Evolutionary conservation across 2,113 vertebrate genomes (phyloP), one percentile per base, ranked within the genome.

Genomic region (Marcusenius ussheri): DNA sequence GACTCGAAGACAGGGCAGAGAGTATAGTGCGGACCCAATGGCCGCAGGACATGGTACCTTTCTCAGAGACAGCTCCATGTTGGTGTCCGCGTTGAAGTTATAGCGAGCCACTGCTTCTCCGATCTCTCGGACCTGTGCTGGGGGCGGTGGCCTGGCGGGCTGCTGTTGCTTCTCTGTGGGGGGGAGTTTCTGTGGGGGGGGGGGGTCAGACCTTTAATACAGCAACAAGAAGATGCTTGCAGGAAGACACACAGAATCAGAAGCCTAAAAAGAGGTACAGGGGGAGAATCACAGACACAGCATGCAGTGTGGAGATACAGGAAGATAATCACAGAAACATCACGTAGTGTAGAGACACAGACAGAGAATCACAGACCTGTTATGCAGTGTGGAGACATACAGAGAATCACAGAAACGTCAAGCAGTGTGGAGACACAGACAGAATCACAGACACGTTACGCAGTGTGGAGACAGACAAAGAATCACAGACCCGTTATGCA

Each of bases 31-130:
- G 3, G n/a, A 0, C 3, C 62, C n/a, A n/a, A 77, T 19, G 70
- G 74, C 35, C 5, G 19, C n/a, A 42, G 74, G 13, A 42, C 35
- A 19, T 2, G 35, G 74, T 95, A 97, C 98, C 98, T 99, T 99
- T 94, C 96, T 96, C 83, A 99, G 96, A 0, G 98, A 99, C 24
- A 99, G 95, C 94, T 99, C 98, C 94, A 99, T 98, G 0, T 97
- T 98, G 39, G 98, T 99, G 93, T 99, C 98, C 11, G 98, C 98
- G 9, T 93, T 99, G 94, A 99, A 99, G 93, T 97, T 99, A 2
- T 98, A 99, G 93, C 98, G 98, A 91, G 98, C 98, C 93, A 98
- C 88, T 21, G 97, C 98, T 94, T 99, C 98, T 91, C 98, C 98
- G 9, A 99, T 98, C 91, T 99, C 98, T 94, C 96, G 95, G 49